Evolutionary conservation across 2,797 vertebrate species (phyloP).

Genomic region (Meriones psammophilus): DNA sequence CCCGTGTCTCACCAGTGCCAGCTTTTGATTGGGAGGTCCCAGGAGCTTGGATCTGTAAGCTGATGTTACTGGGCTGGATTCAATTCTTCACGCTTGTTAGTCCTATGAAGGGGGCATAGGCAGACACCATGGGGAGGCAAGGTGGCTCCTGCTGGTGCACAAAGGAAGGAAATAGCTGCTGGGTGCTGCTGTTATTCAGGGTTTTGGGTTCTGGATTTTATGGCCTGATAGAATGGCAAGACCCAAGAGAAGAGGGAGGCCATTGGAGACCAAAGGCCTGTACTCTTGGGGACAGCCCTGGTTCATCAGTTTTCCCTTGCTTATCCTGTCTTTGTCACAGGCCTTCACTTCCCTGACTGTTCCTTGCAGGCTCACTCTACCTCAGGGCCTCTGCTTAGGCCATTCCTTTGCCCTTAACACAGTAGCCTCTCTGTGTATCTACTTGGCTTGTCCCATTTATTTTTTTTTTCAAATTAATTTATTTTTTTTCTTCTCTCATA

Average conservation of each 20-base stretch:
- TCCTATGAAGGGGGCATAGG: not conserved
- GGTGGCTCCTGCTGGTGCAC: not conserved
- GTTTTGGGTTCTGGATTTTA: not conserved
- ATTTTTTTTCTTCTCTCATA: not conserved
- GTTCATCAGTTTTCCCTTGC: fast-evolving
- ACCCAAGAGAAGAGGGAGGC: not conserved
- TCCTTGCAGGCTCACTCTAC: not conserved
- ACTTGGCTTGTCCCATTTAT: not conserved
- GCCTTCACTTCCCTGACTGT: not conserved
- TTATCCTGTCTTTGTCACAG: not conserved
- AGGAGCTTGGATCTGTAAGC: slow-evolving; percentile 63
- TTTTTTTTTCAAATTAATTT: not conserved
- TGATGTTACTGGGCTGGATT: slow-evolving; percentile 39
- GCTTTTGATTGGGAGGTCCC: slow-evolving; percentile 76
- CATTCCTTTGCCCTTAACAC: not conserved
- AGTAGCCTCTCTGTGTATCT: not conserved
- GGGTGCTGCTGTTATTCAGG: not conserved
- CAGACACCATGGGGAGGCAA: not conserved
- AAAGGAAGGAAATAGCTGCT: not conserved
- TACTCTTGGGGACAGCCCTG: not conserved
- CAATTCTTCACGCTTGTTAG: not conserved
- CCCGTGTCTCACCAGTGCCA: not conserved
- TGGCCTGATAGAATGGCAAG: not conserved
- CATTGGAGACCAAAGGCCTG: fast-evolving
- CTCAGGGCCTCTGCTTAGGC: not conserved